These are phyloP conservation scores for Terebella lapidaria DNA, from an alignment of 2,888 invertebrate species.

Conservation along the genomic window DNA sequence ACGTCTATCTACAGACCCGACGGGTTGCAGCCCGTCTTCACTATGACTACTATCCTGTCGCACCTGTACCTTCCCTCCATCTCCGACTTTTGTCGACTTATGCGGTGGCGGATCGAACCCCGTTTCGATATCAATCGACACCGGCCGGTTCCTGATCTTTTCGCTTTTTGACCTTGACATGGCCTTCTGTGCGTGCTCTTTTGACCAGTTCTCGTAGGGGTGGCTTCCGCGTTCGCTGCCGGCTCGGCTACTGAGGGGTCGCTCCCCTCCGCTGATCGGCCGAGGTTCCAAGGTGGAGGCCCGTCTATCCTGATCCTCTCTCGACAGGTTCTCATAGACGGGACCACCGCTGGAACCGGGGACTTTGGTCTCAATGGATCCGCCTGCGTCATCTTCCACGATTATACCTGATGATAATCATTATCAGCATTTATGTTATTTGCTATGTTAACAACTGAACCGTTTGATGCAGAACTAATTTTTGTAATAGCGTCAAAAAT, in stretches of 20 bases:
- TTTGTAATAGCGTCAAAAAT: no score
- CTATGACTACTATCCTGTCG: no score
- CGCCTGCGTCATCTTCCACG: background rate
- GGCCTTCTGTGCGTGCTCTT: background rate
- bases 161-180: background rate
- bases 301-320: background rate
- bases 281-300: background rate
- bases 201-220: background rate
- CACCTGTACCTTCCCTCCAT: no score
- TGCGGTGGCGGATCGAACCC: slow-evolving; percentile 4
- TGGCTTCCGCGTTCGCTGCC: background rate
- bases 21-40: no score
- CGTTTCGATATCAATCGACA: background rate
- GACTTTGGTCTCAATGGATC: background rate
- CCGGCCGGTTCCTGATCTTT: no score
- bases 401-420: background rate
- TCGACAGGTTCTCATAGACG: background rate
- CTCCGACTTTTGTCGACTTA: no score
- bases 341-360: background rate
- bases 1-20: no score
- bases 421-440: background rate
- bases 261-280: background rate
- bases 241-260: background rate
- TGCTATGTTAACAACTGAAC: no score
- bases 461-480: no score